Base-by-base conservation (phyloP, 2,888 invertebrate genomes). In the Sycophila texana region DNA sequence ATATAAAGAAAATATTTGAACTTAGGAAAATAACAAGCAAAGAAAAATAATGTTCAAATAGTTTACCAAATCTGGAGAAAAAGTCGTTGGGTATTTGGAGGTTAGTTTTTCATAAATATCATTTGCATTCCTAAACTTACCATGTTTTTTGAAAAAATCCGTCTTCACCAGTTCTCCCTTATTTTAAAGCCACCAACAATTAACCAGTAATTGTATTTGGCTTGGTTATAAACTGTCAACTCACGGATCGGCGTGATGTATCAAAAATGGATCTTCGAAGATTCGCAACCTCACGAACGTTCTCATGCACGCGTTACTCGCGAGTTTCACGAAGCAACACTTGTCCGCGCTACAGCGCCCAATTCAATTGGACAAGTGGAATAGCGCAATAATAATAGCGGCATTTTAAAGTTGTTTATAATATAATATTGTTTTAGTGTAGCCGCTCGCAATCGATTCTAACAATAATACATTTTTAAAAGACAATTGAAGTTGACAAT, bases 241-340 rank as follows among this genome's bases (percentile, higher is more conserved):
- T 83, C 74, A 74, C 65, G 58, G 70, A 78, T 80, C 80, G 80
- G 80, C 80, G 81, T 82, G 82, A 82, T 82, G 76, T 81, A 82
- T 82, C 79, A 82, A 82, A 83, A 83, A 79, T 81, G 82, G 81
- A 84, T 80, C 68, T 63, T 70, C 14, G 63, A 63, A 55, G 51
- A 16, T 70, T 39, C 4, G n/a, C 61, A 76, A 63, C 73, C 55
- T 78, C 26, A 73, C 20, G 73, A 60, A 63, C 60, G 51, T 60
- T 65, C 51, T 39, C 63, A 60, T 60, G 58, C 22, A 58, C 20
- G 18, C 22, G 1, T 13, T 14, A 47, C 47, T 58, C 22, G 57
- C 70, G 39, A 57, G 16, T 55, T 5, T 58, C 22, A 20, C 22
- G 20, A 16, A 14, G n/a, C 10, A 63, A 26, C 53, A 57, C 57